A percentile compares a stretch with the other conserved stretches of the same genome.
phyloP scores from a whole-genome alignment of 2,797 vertebrate species.

The Smutsia temminckii region DNA sequence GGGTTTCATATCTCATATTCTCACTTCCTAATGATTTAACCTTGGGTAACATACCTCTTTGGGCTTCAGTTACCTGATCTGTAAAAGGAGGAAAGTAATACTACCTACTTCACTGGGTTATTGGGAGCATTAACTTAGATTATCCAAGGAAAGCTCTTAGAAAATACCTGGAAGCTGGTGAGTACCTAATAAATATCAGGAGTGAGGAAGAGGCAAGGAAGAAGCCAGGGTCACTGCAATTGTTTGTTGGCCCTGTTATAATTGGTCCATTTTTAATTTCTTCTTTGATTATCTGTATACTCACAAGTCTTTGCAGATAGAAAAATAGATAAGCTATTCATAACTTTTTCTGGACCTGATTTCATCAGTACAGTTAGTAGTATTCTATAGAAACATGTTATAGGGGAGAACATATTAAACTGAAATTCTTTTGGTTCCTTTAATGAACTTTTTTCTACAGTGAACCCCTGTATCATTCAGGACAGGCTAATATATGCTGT shows the following conservation, averaged over 20 bases:
- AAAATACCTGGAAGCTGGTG: background rate
- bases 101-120: background rate
- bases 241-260: background rate
- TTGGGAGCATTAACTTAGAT: conserved; percentile 12
- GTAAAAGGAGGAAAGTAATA: conserved; percentile 16
- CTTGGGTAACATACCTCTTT: background rate
- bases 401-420: background rate
- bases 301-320: background rate
- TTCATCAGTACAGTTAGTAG: background rate
- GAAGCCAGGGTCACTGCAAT: background rate
- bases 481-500: background rate
- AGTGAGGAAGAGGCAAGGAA: background rate
- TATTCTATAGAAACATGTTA: background rate
- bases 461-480: background rate
- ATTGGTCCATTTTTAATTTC: background rate
- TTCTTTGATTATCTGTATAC: background rate
- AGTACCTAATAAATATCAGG: background rate
- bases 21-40: background rate
- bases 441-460: background rate
- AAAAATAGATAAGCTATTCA: background rate
- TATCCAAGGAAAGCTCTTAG: background rate
- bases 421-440: conserved; percentile 11
- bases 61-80: background rate
- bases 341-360: background rate
- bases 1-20: background rate